A percentile compares a stretch with the other conserved stretches of the same genome.
Conservation (phyloP, 2,888 invertebrate genomes). For the Oithona nana region DNA sequence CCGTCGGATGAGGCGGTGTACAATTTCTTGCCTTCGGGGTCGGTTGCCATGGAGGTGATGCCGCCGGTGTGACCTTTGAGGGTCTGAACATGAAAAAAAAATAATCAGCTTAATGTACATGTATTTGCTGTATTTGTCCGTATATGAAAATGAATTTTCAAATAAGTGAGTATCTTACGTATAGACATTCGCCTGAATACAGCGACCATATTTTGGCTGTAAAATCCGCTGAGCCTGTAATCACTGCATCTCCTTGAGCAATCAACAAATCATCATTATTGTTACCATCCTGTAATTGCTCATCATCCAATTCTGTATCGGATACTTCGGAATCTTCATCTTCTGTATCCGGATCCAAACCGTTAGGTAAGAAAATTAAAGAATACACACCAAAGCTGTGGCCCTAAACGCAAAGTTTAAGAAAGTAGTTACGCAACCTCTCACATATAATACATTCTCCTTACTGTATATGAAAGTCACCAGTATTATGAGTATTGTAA, state of each 20-base stretch:
- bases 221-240: constrained; percentile 32
- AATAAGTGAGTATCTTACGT: no score
- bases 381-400: constrained; percentile 32
- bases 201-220: constrained; percentile 31
- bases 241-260: constrained; percentile 26
- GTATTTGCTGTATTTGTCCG: no score
- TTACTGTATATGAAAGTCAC: neutral
- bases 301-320: neutral
- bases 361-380: constrained; percentile 29
- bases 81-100: constrained; percentile 19
- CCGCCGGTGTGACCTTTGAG: constrained; percentile 30
- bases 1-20: constrained; percentile 33
- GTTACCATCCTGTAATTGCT: neutral
- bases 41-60: constrained; percentile 31
- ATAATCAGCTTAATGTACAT: no score
- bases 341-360: constrained; percentile 15
- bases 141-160: no score
- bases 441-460: neutral
- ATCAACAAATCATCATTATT: constrained; percentile 11
- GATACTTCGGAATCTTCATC: constrained; percentile 22
- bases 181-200: constrained; percentile 28
- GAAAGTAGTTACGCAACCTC: neutral
- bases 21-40: constrained; percentile 27
- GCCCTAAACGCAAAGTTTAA: constrained; percentile 25
- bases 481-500: neutral